A percentile compares a stretch with the other conserved stretches of the same genome.
These are phyloP conservation scores for Garrulus glandarius DNA, from an alignment of 2,797 vertebrate genomes.

Conservation along the genomic window DNA sequence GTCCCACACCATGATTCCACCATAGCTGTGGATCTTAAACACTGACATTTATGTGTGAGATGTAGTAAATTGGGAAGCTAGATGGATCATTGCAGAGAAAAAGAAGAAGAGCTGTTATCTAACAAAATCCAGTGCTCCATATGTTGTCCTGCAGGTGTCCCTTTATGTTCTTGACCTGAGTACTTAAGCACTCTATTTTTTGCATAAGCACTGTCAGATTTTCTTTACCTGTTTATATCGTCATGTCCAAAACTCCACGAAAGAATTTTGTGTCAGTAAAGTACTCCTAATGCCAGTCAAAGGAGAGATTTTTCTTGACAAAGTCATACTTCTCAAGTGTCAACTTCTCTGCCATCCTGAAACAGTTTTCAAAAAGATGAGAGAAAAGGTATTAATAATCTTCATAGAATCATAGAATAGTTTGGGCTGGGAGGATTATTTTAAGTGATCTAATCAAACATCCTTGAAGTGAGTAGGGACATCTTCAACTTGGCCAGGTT, in stretches of 20 bases:
- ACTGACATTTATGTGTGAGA: slow-evolving; percentile 40
- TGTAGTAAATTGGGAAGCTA: not conserved
- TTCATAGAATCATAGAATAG: not conserved
- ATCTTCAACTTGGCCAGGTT: not conserved
- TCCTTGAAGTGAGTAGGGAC: not conserved
- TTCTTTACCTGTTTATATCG: slow-evolving; percentile 34
- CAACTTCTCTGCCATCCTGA: not conserved
- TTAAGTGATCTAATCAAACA: not conserved
- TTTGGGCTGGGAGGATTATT: not conserved
- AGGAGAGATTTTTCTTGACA: not conserved
- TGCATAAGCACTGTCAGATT: slow-evolving; percentile 13
- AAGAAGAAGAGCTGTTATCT: slow-evolving; percentile 32
- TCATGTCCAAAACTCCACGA: not conserved
- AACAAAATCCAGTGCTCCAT: slow-evolving; percentile 56
- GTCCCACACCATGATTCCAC: not conserved
- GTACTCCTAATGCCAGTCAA: not conserved
- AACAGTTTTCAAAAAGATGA: not conserved
- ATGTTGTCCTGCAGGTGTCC: slow-evolving; percentile 44
- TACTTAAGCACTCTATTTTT: slow-evolving; percentile 34
- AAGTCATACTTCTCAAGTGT: not conserved
- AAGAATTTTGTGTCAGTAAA: not conserved
- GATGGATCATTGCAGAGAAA: not conserved
- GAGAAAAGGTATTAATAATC: not conserved
- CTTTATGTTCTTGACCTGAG: slow-evolving; percentile 29
- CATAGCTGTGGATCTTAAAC: slow-evolving; percentile 11